A percentile compares a stretch with the other conserved stretches of the same genome.
phyloP scores from a whole-genome alignment of 2,797 vertebrate species.

The Schizopygopsis malacanthus region DNA sequence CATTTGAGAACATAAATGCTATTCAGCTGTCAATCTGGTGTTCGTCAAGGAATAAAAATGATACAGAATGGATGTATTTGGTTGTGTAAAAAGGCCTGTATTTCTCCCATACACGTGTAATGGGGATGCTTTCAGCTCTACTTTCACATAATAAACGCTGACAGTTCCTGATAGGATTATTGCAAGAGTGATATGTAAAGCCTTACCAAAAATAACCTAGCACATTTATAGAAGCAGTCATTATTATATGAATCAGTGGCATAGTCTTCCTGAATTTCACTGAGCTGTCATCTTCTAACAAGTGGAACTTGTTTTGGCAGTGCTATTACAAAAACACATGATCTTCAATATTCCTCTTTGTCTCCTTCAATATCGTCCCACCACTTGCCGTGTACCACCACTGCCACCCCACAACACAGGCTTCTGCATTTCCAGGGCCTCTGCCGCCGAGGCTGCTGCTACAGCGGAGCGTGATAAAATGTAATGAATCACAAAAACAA shows the following conservation, averaged over 20 bases:
- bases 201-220: conserved; percentile 53
- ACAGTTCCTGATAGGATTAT: conserved; percentile 53
- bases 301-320: conserved; percentile 58
- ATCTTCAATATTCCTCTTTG: conserved; percentile 52
- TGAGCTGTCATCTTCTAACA: conserved; percentile 43
- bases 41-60: not conserved
- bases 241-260: conserved; percentile 45
- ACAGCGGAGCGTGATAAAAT: conserved; percentile 39
- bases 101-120: conserved; percentile 40
- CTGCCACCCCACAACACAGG: not conserved
- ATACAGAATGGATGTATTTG: conserved; percentile 53
- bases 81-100: conserved; percentile 48
- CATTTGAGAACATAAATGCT: conserved; percentile 48
- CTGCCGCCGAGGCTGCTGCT: conserved; percentile 15
- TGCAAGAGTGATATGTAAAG: conserved; percentile 45
- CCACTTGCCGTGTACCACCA: conserved; percentile 25
- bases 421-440: conserved; percentile 4
- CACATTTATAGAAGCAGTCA: conserved; percentile 45
- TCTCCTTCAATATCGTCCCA: conserved; percentile 45
- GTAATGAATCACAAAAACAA: conserved; percentile 55
- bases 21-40: conserved; percentile 50
- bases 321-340: conserved; percentile 54
- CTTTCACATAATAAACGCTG: conserved; percentile 47
- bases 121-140: conserved; percentile 50
- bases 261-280: conserved; percentile 47